A percentile compares a stretch with the other conserved stretches of the same genome.
These are phyloP conservation scores for Scomberomorus guttatus DNA, from an alignment of 2,797 vertebrate genomes.

Conservation along the genomic window DNA sequence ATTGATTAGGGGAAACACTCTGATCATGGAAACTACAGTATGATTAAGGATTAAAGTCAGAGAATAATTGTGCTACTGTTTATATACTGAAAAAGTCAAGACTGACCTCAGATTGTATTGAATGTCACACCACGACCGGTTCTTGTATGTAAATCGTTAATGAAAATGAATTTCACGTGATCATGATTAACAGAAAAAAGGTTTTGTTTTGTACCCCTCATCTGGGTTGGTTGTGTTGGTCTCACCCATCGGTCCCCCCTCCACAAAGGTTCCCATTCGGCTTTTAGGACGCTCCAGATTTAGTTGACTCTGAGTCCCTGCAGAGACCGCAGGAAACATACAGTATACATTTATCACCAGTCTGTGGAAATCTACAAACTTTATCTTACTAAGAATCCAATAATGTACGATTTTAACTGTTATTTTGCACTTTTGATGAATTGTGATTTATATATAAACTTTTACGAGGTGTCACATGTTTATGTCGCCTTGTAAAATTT, in stretches of 20 bases:
- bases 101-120: no score
- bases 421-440: neutral
- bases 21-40: neutral
- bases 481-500: neutral
- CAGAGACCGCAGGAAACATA: slow-evolving; percentile 24
- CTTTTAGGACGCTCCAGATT: slow-evolving; percentile 85
- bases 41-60: neutral
- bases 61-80: no score
- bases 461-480: neutral
- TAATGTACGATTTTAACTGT: no score
- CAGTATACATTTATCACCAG: neutral
- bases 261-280: slow-evolving; percentile 83
- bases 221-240: slow-evolving; percentile 75
- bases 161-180: neutral
- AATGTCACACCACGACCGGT: neutral
- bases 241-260: slow-evolving; percentile 69
- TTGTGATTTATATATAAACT: neutral
- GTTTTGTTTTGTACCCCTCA: slow-evolving; percentile 79
- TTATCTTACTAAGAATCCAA: neutral
- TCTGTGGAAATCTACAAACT: neutral
- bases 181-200: neutral
- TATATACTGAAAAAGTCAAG: no score
- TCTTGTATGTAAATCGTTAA: no score
- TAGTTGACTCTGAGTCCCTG: slow-evolving; percentile 85
- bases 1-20: neutral